Evolutionary conservation across 2,888 invertebrate genomes (phyloP).

Genomic region (Lysandra bellargus): DNA sequence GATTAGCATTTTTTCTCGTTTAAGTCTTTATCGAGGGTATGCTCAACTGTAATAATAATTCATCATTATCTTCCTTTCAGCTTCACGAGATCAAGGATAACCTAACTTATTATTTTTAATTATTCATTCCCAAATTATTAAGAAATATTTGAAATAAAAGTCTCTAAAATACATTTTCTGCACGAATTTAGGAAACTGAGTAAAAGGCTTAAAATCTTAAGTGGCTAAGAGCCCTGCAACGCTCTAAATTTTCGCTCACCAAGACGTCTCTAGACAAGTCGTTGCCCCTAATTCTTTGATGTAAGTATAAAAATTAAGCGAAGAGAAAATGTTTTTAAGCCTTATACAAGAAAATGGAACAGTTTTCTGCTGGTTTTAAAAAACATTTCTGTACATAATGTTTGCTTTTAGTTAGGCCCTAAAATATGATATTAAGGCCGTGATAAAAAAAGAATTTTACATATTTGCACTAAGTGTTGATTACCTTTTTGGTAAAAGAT

Average conservation of each 20-base stretch:
- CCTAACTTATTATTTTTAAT: background rate
- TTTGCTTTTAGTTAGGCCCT: background rate
- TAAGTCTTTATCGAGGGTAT: too few species aligned
- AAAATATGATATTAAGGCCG: background rate
- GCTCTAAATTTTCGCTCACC: slow-evolving; percentile 13
- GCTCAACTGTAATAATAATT: too few species aligned
- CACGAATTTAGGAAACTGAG: slow-evolving; percentile 1
- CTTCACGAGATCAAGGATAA: too few species aligned
- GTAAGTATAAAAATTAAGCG: slow-evolving; percentile 6
- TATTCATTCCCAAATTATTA: background rate
- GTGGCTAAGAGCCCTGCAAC: slow-evolving; percentile 8
- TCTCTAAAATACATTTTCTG: background rate
- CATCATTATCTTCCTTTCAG: too few species aligned
- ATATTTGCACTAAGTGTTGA: background rate
- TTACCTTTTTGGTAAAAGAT: background rate
- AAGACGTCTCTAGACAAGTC: slow-evolving; percentile 17
- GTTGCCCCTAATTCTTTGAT: slow-evolving; percentile 19
- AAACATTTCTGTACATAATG: background rate
- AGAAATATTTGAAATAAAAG: background rate
- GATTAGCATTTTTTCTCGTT: too few species aligned
- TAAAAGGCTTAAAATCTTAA: slow-evolving; percentile 19
- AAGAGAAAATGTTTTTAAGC: slow-evolving; percentile 6
- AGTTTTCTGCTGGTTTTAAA: background rate
- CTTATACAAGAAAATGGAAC: background rate
- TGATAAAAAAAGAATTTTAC: too few species aligned